Evolutionary conservation across 2,113 vertebrate species (phyloP).

Genomic region (Emydura subglobosa): DNA sequence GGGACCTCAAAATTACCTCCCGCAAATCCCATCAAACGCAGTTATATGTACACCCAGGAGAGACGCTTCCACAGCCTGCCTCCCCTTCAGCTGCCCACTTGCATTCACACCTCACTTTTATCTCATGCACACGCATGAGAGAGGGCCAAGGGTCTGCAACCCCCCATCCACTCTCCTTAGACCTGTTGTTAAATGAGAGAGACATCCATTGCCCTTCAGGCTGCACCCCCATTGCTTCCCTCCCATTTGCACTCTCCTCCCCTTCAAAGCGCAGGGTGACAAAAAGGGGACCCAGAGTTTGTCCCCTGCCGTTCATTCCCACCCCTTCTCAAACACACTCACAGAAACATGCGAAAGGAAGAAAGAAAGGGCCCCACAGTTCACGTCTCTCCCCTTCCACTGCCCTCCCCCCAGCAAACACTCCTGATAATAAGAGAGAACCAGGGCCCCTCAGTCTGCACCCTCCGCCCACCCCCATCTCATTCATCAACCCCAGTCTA

Average conservation of each 20-base stretch:
- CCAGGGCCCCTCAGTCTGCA: background rate
- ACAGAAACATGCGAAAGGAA: background rate
- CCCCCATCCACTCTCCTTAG: background rate
- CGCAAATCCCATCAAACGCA: background rate
- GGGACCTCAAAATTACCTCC: background rate
- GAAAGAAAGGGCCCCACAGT: background rate
- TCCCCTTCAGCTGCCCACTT: background rate
- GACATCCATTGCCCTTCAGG: background rate
- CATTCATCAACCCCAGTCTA: background rate
- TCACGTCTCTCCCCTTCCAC: background rate
- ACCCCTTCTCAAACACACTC: background rate
- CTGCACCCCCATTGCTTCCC: background rate
- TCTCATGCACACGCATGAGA: background rate
- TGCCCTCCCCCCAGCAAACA: rapidly evolving
- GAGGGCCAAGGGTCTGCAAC: background rate
- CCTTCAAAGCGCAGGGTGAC: background rate
- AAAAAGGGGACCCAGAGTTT: background rate
- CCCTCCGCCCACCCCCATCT: background rate
- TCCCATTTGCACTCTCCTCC: background rate
- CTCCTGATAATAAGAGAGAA: slow-evolving; percentile 38
- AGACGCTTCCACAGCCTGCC: rapidly evolving
- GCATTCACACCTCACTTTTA: background rate
- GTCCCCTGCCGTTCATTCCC: background rate
- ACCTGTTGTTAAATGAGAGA: rapidly evolving
- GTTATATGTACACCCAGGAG: rapidly evolving